These are phyloP conservation scores for Lordiphosa fenestrarum DNA, from an alignment of 2,888 invertebrate genomes.

Conservation along the genomic window DNA sequence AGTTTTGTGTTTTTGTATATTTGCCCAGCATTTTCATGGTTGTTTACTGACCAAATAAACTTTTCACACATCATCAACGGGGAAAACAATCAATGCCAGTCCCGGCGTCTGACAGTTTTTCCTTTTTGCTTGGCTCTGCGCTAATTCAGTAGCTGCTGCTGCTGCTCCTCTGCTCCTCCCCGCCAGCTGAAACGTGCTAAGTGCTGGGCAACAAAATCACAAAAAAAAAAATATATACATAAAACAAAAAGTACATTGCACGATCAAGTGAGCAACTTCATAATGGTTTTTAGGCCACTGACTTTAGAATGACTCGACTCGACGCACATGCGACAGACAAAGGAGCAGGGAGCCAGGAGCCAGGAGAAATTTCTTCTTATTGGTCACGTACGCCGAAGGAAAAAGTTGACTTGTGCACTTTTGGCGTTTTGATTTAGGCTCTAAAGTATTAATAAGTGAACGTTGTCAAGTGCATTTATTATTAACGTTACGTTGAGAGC, in stretches of 20 bases:
- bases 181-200: slow-evolving; percentile 68
- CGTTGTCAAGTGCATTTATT: slow-evolving; percentile 71
- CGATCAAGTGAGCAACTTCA: slow-evolving; percentile 78
- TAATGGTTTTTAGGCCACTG: slow-evolving; percentile 72
- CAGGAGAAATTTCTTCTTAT: slow-evolving; percentile 61
- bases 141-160: slow-evolving; percentile 28
- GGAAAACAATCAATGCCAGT: slow-evolving; percentile 63
- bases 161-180: slow-evolving; percentile 2
- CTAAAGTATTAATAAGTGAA: slow-evolving; percentile 68
- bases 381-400: slow-evolving; percentile 60
- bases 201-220: slow-evolving; percentile 72
- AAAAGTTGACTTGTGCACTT: slow-evolving; percentile 66
- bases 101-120: slow-evolving; percentile 1
- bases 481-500: slow-evolving; percentile 43
- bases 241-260: slow-evolving; percentile 69
- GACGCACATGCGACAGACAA: slow-evolving; percentile 1
- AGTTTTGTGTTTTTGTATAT: slow-evolving; percentile 45
- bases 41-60: slow-evolving; percentile 71
- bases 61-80: slow-evolving; percentile 68
- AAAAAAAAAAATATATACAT: slow-evolving; percentile 13
- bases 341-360: slow-evolving; percentile 1
- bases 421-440: slow-evolving; percentile 51
- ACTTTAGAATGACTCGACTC: slow-evolving; percentile 61
- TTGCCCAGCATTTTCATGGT: slow-evolving; percentile 63
- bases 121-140: slow-evolving; percentile 8